phyloP scores from a whole-genome alignment of 2,797 vertebrate species.

The Helicolenus hilgendorfi region DNA sequence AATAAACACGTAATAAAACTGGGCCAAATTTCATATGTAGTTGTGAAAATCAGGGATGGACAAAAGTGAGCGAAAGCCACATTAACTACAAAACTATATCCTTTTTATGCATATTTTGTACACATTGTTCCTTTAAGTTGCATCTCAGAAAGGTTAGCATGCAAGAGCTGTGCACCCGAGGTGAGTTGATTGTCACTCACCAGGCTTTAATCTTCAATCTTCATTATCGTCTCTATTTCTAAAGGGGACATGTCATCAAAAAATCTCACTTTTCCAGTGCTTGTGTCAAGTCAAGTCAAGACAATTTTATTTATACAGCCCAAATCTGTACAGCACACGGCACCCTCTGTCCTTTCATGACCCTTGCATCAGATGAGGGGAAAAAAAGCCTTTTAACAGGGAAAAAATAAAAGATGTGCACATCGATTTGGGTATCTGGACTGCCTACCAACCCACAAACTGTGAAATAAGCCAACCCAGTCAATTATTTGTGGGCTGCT shows the following conservation, averaged over 20 bases:
- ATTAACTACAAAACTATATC: neutral
- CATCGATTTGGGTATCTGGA: neutral
- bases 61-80: neutral
- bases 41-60: neutral
- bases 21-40: neutral
- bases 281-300: neutral
- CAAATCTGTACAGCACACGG: neutral
- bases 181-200: slow-evolving; percentile 10
- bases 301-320: neutral
- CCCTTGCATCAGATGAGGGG: neutral
- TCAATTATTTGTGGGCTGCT: neutral
- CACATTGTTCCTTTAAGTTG: neutral
- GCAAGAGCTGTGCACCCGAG: neutral
- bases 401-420: neutral
- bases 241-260: neutral
- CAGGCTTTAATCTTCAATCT: slow-evolving; percentile 10
- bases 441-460: too few species aligned
- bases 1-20: neutral
- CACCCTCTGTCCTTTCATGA: neutral
- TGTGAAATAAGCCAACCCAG: neutral
- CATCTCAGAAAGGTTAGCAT: neutral
- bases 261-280: neutral
- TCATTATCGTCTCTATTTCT: slow-evolving; percentile 8
- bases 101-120: neutral
- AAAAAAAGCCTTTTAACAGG: too few species aligned